A percentile compares a stretch with the other conserved stretches of the same genome.
Evolutionary conservation across 2,888 invertebrate species (phyloP).

Genomic region (Pollenia labialis): DNA sequence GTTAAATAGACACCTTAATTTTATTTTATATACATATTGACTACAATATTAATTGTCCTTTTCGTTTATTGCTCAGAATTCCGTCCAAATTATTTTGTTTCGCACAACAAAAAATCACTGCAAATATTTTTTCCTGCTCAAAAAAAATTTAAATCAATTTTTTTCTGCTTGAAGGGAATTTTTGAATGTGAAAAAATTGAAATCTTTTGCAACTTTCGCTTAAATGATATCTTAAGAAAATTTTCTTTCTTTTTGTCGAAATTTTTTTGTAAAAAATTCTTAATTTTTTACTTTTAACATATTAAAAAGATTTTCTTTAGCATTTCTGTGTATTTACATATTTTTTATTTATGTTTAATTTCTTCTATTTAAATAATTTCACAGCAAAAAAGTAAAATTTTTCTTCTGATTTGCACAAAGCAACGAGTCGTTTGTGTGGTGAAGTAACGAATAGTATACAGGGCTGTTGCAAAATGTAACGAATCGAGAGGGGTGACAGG

Average conservation of each 20-base stretch:
- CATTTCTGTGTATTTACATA: constrained; percentile 30
- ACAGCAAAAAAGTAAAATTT: constrained; percentile 45
- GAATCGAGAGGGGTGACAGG: constrained; percentile 15
- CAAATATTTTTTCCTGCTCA: constrained; percentile 11
- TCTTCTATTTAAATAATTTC: constrained; percentile 53
- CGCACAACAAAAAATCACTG: constrained; percentile 17
- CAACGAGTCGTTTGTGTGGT: constrained; percentile 51
- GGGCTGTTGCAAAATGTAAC: constrained; percentile 46
- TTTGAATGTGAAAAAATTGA: constrained; percentile 45
- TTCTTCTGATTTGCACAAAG: constrained; percentile 50
- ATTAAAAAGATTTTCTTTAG: constrained; percentile 3
- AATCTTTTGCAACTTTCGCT: constrained; percentile 62
- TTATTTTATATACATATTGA: background rate
- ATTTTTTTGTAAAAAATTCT: constrained; percentile 1
- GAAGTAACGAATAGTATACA: constrained; percentile 55
- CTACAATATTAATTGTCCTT: background rate
- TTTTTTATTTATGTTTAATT: constrained; percentile 41
- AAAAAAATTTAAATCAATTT: constrained; percentile 28
- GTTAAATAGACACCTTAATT: background rate
- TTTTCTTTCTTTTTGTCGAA: constrained; percentile 4
- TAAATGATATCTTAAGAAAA: constrained; percentile 7
- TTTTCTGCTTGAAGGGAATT: constrained; percentile 23
- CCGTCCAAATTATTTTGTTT: constrained; percentile 24
- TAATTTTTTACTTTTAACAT: constrained; percentile 5
- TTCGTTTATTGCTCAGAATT: constrained; percentile 28